These are phyloP conservation scores for silkworm (Bombyx mori) DNA, from an alignment of 1,140 invertebrate species.

Conservation along the genomic window ASM3026992v2 NC_085123.1:16767501-16768000, in stretches of 20 bases:
- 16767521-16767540: conserved; percentile 71
- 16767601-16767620: conserved; percentile 65
- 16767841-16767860: too few species aligned
- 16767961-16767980: too few species aligned
- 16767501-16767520: conserved; percentile 74
- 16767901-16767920: too few species aligned
- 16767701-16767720: conserved; percentile 30
- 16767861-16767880: too few species aligned
- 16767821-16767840: too few species aligned
- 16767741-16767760: conserved; percentile 34
- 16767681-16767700: conserved; percentile 73
- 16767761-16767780: too few species aligned
- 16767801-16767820: too few species aligned
- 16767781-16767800: too few species aligned
- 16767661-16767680: conserved; percentile 75
- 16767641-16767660: conserved; percentile 77
- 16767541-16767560: conserved; percentile 9
- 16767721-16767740: conserved; percentile 46
- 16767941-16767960: too few species aligned
- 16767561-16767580: conserved; percentile 8
- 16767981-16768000: too few species aligned
- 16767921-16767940: too few species aligned
- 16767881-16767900: too few species aligned
- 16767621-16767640: conserved; percentile 77
- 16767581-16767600: conserved; percentile 1